Evolutionary conservation across 2,888 invertebrate genomes (phyloP), one percentile per base, ranked within the genome.

Genomic region (Mythimna loreyi): DNA sequence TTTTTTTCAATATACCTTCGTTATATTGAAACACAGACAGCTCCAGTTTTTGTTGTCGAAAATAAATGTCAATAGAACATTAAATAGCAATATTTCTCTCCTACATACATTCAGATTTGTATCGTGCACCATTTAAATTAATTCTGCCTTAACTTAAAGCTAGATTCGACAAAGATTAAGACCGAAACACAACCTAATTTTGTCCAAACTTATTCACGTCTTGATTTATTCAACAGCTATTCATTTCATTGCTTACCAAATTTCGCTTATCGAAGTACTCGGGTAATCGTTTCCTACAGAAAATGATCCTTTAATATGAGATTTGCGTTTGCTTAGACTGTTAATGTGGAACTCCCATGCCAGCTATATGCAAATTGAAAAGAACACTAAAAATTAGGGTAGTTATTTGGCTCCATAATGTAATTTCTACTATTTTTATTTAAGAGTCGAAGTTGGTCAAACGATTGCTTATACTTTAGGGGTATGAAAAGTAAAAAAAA

Each of bases 251-350:
- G 78, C 80, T 82, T 79, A 78, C 80, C 72, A 71, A 81, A 80
- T 81, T 82, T 80, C 69, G 74, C 77, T 85, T 84, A 87, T 82
- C 84, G 72, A 72, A 74, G 75, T 75, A 83, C 73, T 76, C 77
- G 72, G 81, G 83, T 88, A 86, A 85, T 86, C 80, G 88, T 86
- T 92, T 90, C 90, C 90, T 88, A 83, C 86, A 78, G 75, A 85
- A 89, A 91, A 92, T 90, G 86, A 92, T 91, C 84, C 88, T 72
- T 88, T 92, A 92, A 93, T 92, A 92, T 90, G 88, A 86, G 87
- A 92, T 91, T 93, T 91, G 93, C 92, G 93, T 93, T 93, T 87
- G 82, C 85, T 40, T 80, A 83, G 55, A 63, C 84, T 76, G 72
- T 74, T 92, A 93, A 93, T 92, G 90, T 85, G 82, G 70, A 72